A percentile compares a stretch with the other conserved stretches of the same genome.
Evolutionary conservation across 2,113 vertebrate species (phyloP).

Genomic region (Sturnira hondurensis): DNA sequence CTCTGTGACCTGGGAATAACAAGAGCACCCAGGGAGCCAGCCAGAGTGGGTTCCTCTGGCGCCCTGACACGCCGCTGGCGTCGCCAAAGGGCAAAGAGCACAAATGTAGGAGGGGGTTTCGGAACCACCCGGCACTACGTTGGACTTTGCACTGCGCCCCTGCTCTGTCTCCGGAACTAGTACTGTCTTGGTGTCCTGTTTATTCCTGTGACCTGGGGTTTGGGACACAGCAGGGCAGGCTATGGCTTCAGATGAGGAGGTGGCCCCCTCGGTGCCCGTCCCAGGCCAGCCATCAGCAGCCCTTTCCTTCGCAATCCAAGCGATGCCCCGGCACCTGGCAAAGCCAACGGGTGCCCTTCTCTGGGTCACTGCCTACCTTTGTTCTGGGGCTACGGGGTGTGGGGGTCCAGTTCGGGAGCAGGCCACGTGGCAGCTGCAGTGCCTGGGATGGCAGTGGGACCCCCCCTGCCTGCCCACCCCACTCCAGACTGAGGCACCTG

Average conservation of each 20-base stretch:
- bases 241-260: background rate
- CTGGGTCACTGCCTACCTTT: background rate
- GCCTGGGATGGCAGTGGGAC: background rate
- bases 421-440: accelerated
- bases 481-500: conserved; percentile 81
- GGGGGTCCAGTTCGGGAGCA: background rate
- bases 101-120: background rate
- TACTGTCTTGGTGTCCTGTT: too few species aligned
- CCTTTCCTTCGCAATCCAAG: background rate
- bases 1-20: background rate
- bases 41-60: background rate
- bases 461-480: background rate
- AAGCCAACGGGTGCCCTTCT: background rate
- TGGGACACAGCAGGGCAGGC: background rate
- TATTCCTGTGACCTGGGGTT: background rate
- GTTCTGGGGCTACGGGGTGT: background rate
- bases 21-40: background rate
- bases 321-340: background rate
- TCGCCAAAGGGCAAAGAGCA: background rate
- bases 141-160: background rate
- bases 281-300: background rate
- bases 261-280: background rate
- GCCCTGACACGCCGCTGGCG: background rate
- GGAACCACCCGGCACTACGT: background rate
- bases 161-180: background rate